Conservation (phyloP, 2,888 invertebrate species). For the Athrips mouffetella region DNA sequence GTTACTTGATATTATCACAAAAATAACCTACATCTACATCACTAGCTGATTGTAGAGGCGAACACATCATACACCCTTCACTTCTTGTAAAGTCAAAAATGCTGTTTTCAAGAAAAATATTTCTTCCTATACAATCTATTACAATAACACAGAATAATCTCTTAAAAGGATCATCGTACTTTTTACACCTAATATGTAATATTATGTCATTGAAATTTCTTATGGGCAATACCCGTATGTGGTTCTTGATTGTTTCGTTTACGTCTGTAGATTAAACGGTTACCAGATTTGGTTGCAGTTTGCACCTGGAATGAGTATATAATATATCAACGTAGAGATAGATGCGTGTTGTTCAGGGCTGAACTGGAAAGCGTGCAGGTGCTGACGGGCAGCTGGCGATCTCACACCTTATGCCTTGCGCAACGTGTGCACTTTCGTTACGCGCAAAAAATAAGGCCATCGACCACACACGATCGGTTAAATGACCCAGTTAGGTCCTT, state of each 20-base stretch:
- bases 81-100: too few relatives aligned
- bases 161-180: too few relatives aligned
- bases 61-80: too few relatives aligned
- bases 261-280: neutral
- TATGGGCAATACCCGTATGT: too few relatives aligned
- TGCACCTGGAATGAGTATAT: constrained; percentile 34
- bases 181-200: too few relatives aligned
- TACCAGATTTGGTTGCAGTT: constrained; percentile 26
- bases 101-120: too few relatives aligned
- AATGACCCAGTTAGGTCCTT: constrained; percentile 5
- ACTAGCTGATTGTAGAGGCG: too few relatives aligned
- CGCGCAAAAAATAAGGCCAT: constrained; percentile 9
- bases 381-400: constrained; percentile 26
- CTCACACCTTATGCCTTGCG: constrained; percentile 22
- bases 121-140: too few relatives aligned
- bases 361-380: constrained; percentile 29
- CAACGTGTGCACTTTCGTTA: constrained; percentile 22
- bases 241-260: neutral
- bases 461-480: constrained; percentile 4
- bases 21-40: too few relatives aligned
- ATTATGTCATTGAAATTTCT: too few relatives aligned
- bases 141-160: too few relatives aligned
- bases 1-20: too few relatives aligned
- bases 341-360: constrained; percentile 6
- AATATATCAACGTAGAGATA: constrained; percentile 20